Evolutionary conservation across 2,113 vertebrate species (phyloP), one percentile per base, ranked within the genome.

Genomic region (Lanius ludovicianus): DNA sequence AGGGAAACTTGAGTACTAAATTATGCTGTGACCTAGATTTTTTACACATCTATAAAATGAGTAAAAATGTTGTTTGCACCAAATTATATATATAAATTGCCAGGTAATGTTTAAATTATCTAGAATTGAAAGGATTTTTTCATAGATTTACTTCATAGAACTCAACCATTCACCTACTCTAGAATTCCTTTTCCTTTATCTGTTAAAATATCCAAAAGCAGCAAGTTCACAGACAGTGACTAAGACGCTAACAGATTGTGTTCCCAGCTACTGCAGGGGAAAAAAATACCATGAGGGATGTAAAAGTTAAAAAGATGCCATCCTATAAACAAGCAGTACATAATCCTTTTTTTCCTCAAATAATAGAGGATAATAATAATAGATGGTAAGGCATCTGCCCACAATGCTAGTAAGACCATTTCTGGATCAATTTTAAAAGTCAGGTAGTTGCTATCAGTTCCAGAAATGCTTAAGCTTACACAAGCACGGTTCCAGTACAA

Each of bases 181-280:
- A 71, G 15, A 71, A 84, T 39, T 87, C 0, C 3, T 62, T 81
- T 89, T 69, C 18, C 39, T 88, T 74, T 46, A 60, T 44, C 6
- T 70, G 5, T 76, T 44, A 31, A 63, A 84, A 10, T 10, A 63
- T 23, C 19, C 47, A 15, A 84, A 83, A 70, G 23, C 35, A 50
- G 42, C 1, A 1, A 31, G 24, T 22, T 75, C 56, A 35, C 52
- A 78, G 20, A 44, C 30, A 84, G 12, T 0, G 0, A 52, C 24
- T 52, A 56, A 74, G 30, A 47, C 27, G 23, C 12, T 41, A 50
- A 21, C 13, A 71, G 15, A 87, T 27, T 44, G 46, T 9, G 6
- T 35, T 87, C 31, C 50, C 24, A 79, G 7, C 52, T 56, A 55
- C 2, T 65, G 18, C 17, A 20, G 41, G 33, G 59, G 37, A 37